phyloP scores from a whole-genome alignment of 2,797 vertebrate genomes.

The Microctenopoma lineatum region DNA sequence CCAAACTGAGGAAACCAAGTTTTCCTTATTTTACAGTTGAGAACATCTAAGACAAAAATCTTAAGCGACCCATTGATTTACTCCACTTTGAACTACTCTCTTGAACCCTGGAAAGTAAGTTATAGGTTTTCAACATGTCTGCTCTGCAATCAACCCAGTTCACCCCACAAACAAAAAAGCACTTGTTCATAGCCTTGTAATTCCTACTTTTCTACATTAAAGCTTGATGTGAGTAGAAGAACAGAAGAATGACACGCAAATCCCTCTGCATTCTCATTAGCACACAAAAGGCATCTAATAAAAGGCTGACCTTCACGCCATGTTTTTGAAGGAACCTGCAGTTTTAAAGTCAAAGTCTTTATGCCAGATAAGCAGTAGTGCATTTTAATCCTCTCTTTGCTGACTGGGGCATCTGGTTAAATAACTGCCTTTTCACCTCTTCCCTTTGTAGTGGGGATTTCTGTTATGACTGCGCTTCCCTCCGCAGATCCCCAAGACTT shows the following conservation, averaged over 20 bases:
- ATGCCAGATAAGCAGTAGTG: slow-evolving; percentile 82
- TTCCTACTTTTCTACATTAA: slow-evolving; percentile 53
- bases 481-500: slow-evolving; percentile 76
- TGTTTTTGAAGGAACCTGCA: slow-evolving; percentile 80
- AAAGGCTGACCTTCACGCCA: slow-evolving; percentile 81
- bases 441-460: slow-evolving; percentile 81
- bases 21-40: not conserved
- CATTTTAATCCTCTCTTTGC: slow-evolving; percentile 85
- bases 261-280: slow-evolving; percentile 77
- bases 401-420: slow-evolving; percentile 86
- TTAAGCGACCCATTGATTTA: slow-evolving; percentile 2
- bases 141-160: slow-evolving; percentile 44
- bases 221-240: slow-evolving; percentile 48
- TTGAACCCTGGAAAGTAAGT: slow-evolving; percentile 21
- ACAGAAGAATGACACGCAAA: slow-evolving; percentile 65
- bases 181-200: slow-evolving; percentile 49
- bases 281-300: slow-evolving; percentile 79
- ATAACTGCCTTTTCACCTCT: slow-evolving; percentile 82
- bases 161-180: slow-evolving; percentile 48
- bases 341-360: slow-evolving; percentile 83
- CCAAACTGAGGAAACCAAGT: not conserved
- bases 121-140: slow-evolving; percentile 31
- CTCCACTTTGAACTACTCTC: slow-evolving; percentile 20
- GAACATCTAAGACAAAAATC: not conserved
- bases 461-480: slow-evolving; percentile 78